Evolutionary conservation across 2,797 vertebrate genomes (phyloP).

Genomic region (Carcharodon carcharias): DNA sequence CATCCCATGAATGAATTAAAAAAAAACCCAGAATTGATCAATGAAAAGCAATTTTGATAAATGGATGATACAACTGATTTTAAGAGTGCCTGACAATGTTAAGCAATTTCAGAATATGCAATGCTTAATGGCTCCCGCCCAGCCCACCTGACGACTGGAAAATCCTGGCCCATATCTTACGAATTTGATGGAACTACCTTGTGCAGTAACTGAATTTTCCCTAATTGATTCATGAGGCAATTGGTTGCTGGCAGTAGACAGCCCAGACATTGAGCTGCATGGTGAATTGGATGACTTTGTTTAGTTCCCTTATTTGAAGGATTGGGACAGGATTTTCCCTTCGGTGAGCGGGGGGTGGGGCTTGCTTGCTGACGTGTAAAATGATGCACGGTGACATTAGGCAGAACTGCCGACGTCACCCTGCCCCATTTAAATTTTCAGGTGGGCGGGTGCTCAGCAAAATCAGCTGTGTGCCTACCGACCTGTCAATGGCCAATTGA

Average conservation of each 20-base stretch:
- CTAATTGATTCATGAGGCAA: not conserved
- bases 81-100: not conserved
- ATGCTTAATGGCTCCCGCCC: not conserved
- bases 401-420: too few relatives aligned
- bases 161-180: not conserved
- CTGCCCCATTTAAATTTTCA: too few relatives aligned
- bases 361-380: too few relatives aligned
- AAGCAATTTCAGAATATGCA: not conserved
- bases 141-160: too few relatives aligned
- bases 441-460: too few relatives aligned
- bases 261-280: not conserved
- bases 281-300: not conserved
- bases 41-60: not conserved
- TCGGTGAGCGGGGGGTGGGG: too few relatives aligned
- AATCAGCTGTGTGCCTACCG: too few relatives aligned
- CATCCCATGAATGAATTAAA: too few relatives aligned
- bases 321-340: too few relatives aligned
- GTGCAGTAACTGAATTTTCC: not conserved
- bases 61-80: not conserved
- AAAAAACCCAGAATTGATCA: not conserved
- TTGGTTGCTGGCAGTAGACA: not conserved
- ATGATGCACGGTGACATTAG: too few relatives aligned
- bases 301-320: not conserved
- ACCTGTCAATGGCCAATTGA: too few relatives aligned
- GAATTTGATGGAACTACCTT: not conserved